phyloP scores from a whole-genome alignment of 2,888 invertebrate genomes.

The Tenthredo scrophulariae region DNA sequence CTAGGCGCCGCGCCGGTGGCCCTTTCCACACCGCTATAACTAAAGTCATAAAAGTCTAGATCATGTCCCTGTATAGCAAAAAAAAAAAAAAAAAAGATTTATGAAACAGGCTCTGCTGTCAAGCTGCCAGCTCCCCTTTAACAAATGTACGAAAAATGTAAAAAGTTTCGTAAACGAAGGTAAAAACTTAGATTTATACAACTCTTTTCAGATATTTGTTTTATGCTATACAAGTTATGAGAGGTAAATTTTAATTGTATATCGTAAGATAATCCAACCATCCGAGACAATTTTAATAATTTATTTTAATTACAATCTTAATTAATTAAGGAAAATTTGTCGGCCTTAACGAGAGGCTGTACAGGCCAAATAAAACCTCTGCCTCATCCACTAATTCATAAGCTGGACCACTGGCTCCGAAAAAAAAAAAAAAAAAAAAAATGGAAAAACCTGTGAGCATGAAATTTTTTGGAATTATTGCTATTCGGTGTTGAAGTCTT shows the following conservation, averaged over 20 bases:
- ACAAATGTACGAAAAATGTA: too few species aligned
- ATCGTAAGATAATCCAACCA: neutral
- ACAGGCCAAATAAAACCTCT: neutral
- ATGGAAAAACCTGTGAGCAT: neutral
- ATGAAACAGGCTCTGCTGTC: neutral
- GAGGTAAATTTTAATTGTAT: neutral
- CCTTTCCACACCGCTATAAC: neutral
- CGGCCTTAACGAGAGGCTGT: neutral
- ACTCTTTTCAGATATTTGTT: neutral
- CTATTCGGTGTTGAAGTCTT: neutral
- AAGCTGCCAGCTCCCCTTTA: neutral
- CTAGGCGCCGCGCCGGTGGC: too few species aligned
- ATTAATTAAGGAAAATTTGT: neutral
- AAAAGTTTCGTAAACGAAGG: too few species aligned
- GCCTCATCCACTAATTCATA: neutral
- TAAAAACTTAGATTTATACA: neutral
- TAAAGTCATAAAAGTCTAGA: neutral
- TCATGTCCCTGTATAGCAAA: neutral
- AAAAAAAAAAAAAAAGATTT: neutral
- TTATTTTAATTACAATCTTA: conserved; percentile 18
- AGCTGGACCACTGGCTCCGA: neutral
- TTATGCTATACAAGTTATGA: neutral
- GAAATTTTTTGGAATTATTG: neutral
- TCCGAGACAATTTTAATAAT: conserved; percentile 23
- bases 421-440: neutral